Percentiles rank a stretch among this genome's conserved stretches.
Conservation (phyloP, 1,140 invertebrate genomes). For the Penaeus vannamei region DNA sequence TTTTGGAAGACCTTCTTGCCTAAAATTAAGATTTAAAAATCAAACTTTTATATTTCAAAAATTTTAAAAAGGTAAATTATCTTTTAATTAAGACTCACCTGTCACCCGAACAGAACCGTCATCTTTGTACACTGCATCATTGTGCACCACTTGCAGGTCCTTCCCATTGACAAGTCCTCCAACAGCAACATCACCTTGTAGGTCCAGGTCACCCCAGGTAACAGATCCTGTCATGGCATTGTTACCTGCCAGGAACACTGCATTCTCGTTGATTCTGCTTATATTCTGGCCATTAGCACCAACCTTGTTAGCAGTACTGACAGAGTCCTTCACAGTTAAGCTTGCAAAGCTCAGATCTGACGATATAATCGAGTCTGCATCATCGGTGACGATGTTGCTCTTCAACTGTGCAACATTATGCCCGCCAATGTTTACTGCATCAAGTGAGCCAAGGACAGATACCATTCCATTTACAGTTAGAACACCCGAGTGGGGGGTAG, state of each 20-base stretch:
- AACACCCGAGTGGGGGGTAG: slow-evolving; percentile 11
- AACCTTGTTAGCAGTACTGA: slow-evolving; percentile 8
- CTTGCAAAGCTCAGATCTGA: slow-evolving; percentile 8
- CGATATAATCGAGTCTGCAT: neutral
- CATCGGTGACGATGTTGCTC: slow-evolving; percentile 29
- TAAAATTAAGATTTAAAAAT: neutral
- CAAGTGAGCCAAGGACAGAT: slow-evolving; percentile 23
- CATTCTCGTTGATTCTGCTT: slow-evolving; percentile 28
- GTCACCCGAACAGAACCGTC: neutral
- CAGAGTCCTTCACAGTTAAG: slow-evolving; percentile 25
- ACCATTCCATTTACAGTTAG: slow-evolving; percentile 40
- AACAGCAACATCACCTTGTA: slow-evolving; percentile 38
- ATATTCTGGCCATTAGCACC: slow-evolving; percentile 49
- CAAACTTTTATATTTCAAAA: neutral
- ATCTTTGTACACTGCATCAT: slow-evolving; percentile 50
- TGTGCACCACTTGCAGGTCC: slow-evolving; percentile 21
- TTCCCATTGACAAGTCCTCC: slow-evolving; percentile 48
- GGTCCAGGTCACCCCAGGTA: neutral
- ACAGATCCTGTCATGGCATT: slow-evolving; percentile 17
- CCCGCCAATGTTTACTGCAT: slow-evolving; percentile 23
- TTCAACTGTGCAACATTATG: slow-evolving; percentile 8
- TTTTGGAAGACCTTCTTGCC: slow-evolving; percentile 25
- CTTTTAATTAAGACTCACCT: neutral
- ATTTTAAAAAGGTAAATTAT: neutral
- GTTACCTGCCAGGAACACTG: slow-evolving; percentile 34